Evolutionary conservation across 2,113 vertebrate genomes (phyloP), one percentile per base, ranked within the genome.

Genomic region (Phylloscopus trochilus): DNA sequence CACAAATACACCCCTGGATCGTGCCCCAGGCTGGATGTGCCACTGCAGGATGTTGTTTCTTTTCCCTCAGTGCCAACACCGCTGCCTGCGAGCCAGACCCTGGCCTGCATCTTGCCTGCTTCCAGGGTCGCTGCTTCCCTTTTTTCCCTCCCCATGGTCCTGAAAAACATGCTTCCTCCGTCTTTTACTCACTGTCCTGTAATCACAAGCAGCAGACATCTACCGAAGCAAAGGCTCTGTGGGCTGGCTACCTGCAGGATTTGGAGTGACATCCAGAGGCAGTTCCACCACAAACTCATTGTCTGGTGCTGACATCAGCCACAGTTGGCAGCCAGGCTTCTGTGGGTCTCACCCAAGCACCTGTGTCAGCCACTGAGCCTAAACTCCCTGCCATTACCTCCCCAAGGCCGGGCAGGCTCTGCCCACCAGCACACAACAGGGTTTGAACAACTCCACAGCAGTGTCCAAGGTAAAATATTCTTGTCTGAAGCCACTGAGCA

Each of bases 21-120:
- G 2, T 7, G 44, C 14, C 18, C 27, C 33, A 21, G n/a, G 13
- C 16, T 63, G 28, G 13, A 4, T 22, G 30, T 2, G 6, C 13
- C 15, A 5, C 47, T 82, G 43, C 28, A 49, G 22, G 15, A 16
- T 7, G 30, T 56, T 7, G 10, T 9, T 18, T n/a, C 27, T 44
- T 30, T 31, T 27, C 35, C 28, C 28, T 33, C 30, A 18, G 21
- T 6, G 17, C 26, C 49, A 73, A 10, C 0, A 6, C 51, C 58
- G 62, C 44, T 0, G 2, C 30, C 35, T 2, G 0, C 52, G 24
- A 35, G 52, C 20, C 3, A 5, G 7, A 15, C 10, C 21, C 26
- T 16, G 22, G 21, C 18, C 30, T 24, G 28, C 12, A 26, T 60
- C 9, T 70, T 5, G 0, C 6, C 20, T 59, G 37, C 53, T 81